Base-by-base conservation (phyloP, 1,140 invertebrate genomes). In the Eumaeus atala region DNA sequence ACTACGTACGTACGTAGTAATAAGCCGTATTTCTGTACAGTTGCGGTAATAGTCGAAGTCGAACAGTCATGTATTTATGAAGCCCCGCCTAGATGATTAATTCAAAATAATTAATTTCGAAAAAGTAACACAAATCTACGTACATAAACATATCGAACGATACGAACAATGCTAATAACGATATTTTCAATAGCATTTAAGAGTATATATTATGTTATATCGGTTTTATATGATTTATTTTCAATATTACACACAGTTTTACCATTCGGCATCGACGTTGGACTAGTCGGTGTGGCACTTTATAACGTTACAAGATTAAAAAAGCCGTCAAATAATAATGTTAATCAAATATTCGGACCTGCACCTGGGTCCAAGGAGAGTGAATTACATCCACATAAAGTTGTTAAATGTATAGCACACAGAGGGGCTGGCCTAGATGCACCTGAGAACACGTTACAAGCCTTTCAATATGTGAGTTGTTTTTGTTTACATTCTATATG, bases 361-460 rank as follows among this genome's bases (percentile, higher is more conserved):
- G 68, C 76, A 18, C 72, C 73, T 3, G 65, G 70, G 9, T 66
- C 72, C 17, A 75, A 74, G 53, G 78, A 81, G 21, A 64, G 66
- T 2, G 61, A 71, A 21, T 8, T 62, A 3, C 54, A 75, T 54
- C 77, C 79, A 0, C 72, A 81, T 1, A 78, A 70, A 68, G 64
- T 80, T 0, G 74, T 85, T 0, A 71, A 67, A 47, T 87, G 84
- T 18, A 89, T 93, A 28, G 92, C 91, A 10, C 93, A 94, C 68
- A 87, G 93, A 68, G 92, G 92, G 38, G 92, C 91, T 37, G 91
- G 88, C 37, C 84, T 91, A 18, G 92, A 94, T 85, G 92, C 91
- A 11, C 93, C 93, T 11, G 93, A 94, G 79, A 94, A 94, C 73
- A 93, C 91, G 57, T 71, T 94, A 61, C 81, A 88, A 55, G 92